A percentile compares a stretch with the other conserved stretches of the same genome.
phyloP scores from a whole-genome alignment of 2,888 invertebrate species.

The Omphaloscelis lunosa region DNA sequence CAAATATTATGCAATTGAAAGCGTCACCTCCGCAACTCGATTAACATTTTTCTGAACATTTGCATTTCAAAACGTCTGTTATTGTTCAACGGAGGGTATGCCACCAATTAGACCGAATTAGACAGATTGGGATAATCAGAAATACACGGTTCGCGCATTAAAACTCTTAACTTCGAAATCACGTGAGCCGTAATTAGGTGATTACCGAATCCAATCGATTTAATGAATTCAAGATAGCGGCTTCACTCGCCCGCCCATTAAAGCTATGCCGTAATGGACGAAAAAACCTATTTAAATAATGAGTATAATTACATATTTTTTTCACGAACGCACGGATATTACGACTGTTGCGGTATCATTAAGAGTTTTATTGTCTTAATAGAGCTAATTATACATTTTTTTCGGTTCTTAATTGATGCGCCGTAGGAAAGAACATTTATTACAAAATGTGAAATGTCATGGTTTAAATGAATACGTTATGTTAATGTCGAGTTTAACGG shows the following conservation, averaged over 20 bases:
- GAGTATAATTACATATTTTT: conserved; percentile 90
- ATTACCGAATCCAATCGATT: conserved; percentile 91
- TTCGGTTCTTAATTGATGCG: conserved; percentile 90
- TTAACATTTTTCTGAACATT: conserved; percentile 70
- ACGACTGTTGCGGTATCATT: conserved; percentile 90
- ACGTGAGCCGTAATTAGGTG: conserved; percentile 89
- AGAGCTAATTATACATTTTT: conserved; percentile 90
- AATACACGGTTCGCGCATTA: conserved; percentile 90
- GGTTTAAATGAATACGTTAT: conserved; percentile 90
- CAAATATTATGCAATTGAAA: conserved; percentile 69
- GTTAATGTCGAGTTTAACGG: conserved; percentile 88
- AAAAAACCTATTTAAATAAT: conserved; percentile 90
- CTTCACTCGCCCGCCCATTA: conserved; percentile 86
- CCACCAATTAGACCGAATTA: conserved; percentile 85
- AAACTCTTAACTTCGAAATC: conserved; percentile 86
- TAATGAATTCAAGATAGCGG: conserved; percentile 89
- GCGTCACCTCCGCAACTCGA: conserved; percentile 66
- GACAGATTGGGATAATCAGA: conserved; percentile 86
- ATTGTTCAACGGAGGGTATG: conserved; percentile 68
- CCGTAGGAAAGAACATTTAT: conserved; percentile 89
- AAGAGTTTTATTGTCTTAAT: conserved; percentile 91
- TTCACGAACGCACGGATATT: conserved; percentile 89
- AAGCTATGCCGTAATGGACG: conserved; percentile 86
- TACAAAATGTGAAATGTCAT: conserved; percentile 91
- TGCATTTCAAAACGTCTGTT: conserved; percentile 71